A percentile compares a stretch with the other conserved stretches of the same genome.
Evolutionary conservation across 2,888 invertebrate genomes (phyloP).

Genomic region (Nezara viridula): DNA sequence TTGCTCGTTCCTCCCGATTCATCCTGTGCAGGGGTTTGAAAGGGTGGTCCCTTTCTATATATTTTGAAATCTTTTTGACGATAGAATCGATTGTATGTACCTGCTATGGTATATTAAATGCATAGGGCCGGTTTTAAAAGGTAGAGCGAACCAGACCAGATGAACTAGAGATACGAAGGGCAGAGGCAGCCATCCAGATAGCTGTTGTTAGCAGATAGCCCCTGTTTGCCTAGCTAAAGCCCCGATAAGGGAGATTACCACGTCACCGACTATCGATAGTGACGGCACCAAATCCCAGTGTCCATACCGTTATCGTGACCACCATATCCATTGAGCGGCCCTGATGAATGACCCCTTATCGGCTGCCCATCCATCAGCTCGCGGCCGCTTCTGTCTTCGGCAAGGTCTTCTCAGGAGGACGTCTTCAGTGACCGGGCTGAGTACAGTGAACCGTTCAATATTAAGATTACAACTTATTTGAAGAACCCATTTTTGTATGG

Average conservation of each 20-base stretch:
- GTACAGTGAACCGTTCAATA: neutral
- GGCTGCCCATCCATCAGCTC: constrained; percentile 4
- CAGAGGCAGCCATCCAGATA: too few relatives aligned
- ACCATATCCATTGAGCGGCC: constrained; percentile 16
- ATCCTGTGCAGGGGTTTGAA: too few relatives aligned
- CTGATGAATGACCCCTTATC: constrained; percentile 39
- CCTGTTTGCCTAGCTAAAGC: constrained; percentile 21
- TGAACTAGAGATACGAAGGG: neutral
- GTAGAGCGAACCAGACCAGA: neutral
- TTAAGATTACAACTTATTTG: too few relatives aligned
- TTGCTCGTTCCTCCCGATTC: too few relatives aligned
- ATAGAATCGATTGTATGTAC: too few relatives aligned
- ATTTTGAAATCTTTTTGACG: too few relatives aligned
- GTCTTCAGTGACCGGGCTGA: neutral
- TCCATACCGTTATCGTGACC: neutral
- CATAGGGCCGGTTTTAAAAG: too few relatives aligned
- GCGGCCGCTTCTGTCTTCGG: constrained; percentile 11
- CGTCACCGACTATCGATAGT: constrained; percentile 9
- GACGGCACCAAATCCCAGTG: constrained; percentile 13
- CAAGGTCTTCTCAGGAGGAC: neutral
- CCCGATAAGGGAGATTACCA: constrained; percentile 34
- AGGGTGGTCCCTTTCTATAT: too few relatives aligned
- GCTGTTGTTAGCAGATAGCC: constrained; percentile 17
- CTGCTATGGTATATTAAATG: too few relatives aligned
- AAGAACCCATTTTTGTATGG: neutral